Conservation (phyloP, 2,113 vertebrate genomes). For the Callionymus lyra region DNA sequence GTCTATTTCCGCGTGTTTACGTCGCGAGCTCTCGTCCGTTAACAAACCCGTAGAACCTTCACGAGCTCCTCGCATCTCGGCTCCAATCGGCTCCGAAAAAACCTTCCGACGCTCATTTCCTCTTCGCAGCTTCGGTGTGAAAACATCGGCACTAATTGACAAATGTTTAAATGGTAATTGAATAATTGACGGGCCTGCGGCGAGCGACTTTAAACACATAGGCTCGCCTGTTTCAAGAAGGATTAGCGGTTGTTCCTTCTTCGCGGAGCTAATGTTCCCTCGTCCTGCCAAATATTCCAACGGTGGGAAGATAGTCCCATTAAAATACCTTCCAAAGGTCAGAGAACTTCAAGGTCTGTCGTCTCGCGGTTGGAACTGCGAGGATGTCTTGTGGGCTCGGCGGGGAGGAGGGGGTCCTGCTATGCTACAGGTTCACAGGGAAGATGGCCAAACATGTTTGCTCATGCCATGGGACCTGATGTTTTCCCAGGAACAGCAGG, state of each 20-base stretch:
- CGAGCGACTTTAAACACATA: conserved; percentile 49
- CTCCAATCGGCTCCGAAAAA: no score
- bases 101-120: conserved; percentile 16
- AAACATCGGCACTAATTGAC: conserved; percentile 19
- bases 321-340: conserved; percentile 58
- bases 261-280: conserved; percentile 24
- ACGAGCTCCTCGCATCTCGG: no score
- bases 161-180: conserved; percentile 20
- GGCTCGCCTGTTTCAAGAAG: conserved; percentile 54
- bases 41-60: no score
- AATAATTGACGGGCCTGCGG: neutral
- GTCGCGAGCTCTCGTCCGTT: no score
- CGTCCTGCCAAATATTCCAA: conserved; percentile 35
- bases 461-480: conserved; percentile 50
- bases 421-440: conserved; percentile 41
- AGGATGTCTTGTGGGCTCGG: conserved; percentile 34
- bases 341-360: conserved; percentile 46
- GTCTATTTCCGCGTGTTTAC: no score
- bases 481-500: conserved; percentile 58
- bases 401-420: conserved; percentile 36
- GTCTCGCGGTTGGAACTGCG: conserved; percentile 33
- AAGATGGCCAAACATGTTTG: conserved; percentile 58
- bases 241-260: conserved; percentile 23
- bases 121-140: conserved; percentile 13
- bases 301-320: conserved; percentile 36